Evolutionary conservation across 2,113 vertebrate genomes (phyloP), one percentile per base, ranked within the genome.

Genomic region (Clupea harengus): DNA sequence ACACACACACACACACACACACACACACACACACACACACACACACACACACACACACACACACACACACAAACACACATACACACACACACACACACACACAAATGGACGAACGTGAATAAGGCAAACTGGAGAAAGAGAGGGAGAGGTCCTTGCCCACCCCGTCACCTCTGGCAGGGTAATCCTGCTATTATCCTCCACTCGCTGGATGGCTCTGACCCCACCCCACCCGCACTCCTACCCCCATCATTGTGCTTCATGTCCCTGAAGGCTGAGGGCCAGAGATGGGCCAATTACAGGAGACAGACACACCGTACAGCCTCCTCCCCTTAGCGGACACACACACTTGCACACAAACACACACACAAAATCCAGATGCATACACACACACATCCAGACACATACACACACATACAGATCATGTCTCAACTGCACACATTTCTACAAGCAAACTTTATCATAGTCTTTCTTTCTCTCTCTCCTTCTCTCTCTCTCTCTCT

Each of bases 161-260:
- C 54, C 54, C 54, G 22, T 20, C 72, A 78, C 72, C 72, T 67
- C 64, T 67, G n/a, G 13, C 72, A 39, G 28, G 72, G 28, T 39
- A 78, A 78, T 4, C 32, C 72, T 75, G 67, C 67, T 10, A 75
- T 75, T 28, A 75, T 39, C 13, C 25, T 75, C 28, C 67, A 75
- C 67, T 78, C 39, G 72, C 72, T 78, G 72, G 72, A 78, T 78
- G 72, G 13, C 28, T 78, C 64, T 67, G 86, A 85, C 82, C 81
- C 47, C 80, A 82, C 84, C 87, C 85, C 87, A 81, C 81, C 44
- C 80, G 81, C 84, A 83, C 87, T 85, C 87, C 45, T 57, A 83
- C 80, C 64, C 83, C 57, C 3, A 32, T 75, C 72, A 49, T 86
- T 87, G 64, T 72, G 25, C 64, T 0, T 72, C 64, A 32, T 28